These are phyloP conservation scores for Notospermus geniculatus DNA, from an alignment of 1,140 invertebrate species.

Conservation along the genomic window DNA sequence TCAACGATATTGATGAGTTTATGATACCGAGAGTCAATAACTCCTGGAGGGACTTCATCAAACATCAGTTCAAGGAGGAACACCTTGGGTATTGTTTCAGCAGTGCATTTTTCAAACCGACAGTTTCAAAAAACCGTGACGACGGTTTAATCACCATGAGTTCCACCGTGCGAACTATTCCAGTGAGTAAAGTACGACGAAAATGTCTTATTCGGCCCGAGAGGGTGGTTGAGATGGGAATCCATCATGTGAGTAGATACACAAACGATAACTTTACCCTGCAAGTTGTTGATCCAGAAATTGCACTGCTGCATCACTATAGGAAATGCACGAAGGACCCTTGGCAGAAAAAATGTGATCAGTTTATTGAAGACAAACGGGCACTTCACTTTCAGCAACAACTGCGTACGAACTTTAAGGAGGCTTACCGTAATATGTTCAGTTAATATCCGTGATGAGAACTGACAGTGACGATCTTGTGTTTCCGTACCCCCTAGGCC, in stretches of 20 bases:
- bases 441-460: too few species aligned
- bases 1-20: conserved; percentile 34
- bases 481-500: too few species aligned
- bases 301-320: conserved; percentile 18
- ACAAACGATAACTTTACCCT: conserved; percentile 2
- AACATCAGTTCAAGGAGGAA: neutral
- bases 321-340: neutral
- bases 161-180: conserved; percentile 4
- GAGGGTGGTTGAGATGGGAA: conserved; percentile 26
- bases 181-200: conserved; percentile 10
- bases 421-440: too few species aligned
- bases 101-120: conserved; percentile 13
- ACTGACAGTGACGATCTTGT: too few species aligned
- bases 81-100: conserved; percentile 11
- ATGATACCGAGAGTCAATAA: conserved; percentile 16
- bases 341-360: too few species aligned
- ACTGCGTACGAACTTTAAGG: too few species aligned
- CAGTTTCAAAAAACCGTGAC: conserved; percentile 1
- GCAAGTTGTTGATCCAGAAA: neutral
- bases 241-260: conserved; percentile 28
- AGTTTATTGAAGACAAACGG: too few species aligned
- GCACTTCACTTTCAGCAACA: too few species aligned
- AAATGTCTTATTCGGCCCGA: conserved; percentile 26
- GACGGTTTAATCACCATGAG: neutral
- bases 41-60: neutral